These are phyloP conservation scores for Enoplosus armatus DNA, from an alignment of 2,797 vertebrate species.

Conservation along the genomic window DNA sequence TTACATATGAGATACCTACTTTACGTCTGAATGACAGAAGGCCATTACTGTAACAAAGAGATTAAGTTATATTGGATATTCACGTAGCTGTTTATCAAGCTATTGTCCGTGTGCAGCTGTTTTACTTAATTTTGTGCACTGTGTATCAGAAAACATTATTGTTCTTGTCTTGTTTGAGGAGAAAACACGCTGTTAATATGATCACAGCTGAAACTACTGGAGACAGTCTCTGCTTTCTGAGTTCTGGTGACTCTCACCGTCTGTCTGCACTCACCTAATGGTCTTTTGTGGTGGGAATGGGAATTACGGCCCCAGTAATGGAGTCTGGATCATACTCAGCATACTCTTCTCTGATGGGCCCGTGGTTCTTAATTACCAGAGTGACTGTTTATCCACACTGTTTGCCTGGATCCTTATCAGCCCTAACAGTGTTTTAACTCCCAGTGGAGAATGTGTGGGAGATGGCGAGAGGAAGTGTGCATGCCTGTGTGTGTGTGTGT, in stretches of 20 bases:
- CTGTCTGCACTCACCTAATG: slow-evolving; percentile 66
- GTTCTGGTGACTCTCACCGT: slow-evolving; percentile 32
- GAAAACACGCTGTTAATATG: slow-evolving; percentile 1
- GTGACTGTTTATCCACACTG: slow-evolving; percentile 82
- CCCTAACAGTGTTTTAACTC: slow-evolving; percentile 82
- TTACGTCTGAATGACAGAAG: background rate
- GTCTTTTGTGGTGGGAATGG: slow-evolving; percentile 69
- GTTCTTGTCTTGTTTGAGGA: background rate
- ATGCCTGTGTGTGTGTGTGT: slow-evolving; percentile 23
- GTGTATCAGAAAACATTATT: background rate
- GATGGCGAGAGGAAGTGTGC: slow-evolving; percentile 74
- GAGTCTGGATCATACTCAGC: slow-evolving; percentile 73
- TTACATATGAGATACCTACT: background rate
- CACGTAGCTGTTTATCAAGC: background rate
- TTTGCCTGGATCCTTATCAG: slow-evolving; percentile 85
- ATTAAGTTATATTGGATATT: background rate
- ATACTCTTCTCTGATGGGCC: slow-evolving; percentile 73
- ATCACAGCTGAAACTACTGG: slow-evolving; percentile 5
- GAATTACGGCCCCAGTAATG: slow-evolving; percentile 64
- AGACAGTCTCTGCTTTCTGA: slow-evolving; percentile 19
- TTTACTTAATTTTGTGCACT: background rate
- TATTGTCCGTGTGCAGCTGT: background rate
- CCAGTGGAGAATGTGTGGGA: slow-evolving; percentile 82
- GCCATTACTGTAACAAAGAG: background rate
- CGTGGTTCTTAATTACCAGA: slow-evolving; percentile 78